Evolutionary conservation across 1,140 invertebrate genomes (phyloP).

Genomic region (Micrasema longulum): DNA sequence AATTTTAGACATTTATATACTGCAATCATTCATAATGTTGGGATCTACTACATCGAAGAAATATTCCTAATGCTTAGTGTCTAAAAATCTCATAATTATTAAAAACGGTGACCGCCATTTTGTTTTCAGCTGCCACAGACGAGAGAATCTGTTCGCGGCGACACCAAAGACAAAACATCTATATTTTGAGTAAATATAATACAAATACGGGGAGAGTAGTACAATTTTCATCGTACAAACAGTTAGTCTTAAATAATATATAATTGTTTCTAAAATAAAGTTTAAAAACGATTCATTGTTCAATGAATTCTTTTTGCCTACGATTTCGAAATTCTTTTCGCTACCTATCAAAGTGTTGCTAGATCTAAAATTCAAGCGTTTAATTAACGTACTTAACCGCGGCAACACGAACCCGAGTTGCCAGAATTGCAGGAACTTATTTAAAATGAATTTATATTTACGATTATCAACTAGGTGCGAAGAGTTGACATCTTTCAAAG

Average conservation of each 20-base stretch:
- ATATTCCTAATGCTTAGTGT: slow-evolving; percentile 12
- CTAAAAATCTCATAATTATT: slow-evolving; percentile 20
- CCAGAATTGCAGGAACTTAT: not conserved
- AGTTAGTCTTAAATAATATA: not conserved
- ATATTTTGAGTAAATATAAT: slow-evolving; percentile 18
- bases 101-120: not conserved
- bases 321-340: slow-evolving; percentile 18
- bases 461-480: slow-evolving; percentile 1
- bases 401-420: not conserved
- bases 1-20: slow-evolving; percentile 1
- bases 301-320: not conserved
- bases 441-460: slow-evolving; percentile 6
- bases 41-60: slow-evolving; percentile 10
- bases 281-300: not conserved
- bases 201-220: not conserved
- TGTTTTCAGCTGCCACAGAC: slow-evolving; percentile 1
- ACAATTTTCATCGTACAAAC: slow-evolving; percentile 1
- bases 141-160: not conserved
- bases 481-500: not conserved
- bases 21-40: slow-evolving; percentile 14
- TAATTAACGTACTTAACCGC: too few relatives aligned
- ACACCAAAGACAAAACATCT: slow-evolving; percentile 24
- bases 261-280: not conserved
- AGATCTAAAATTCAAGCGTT: too few relatives aligned
- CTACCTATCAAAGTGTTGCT: slow-evolving; percentile 18